These are phyloP conservation scores for Abrostola tripartita DNA, from an alignment of 2,888 invertebrate genomes.

Conservation along the genomic window DNA sequence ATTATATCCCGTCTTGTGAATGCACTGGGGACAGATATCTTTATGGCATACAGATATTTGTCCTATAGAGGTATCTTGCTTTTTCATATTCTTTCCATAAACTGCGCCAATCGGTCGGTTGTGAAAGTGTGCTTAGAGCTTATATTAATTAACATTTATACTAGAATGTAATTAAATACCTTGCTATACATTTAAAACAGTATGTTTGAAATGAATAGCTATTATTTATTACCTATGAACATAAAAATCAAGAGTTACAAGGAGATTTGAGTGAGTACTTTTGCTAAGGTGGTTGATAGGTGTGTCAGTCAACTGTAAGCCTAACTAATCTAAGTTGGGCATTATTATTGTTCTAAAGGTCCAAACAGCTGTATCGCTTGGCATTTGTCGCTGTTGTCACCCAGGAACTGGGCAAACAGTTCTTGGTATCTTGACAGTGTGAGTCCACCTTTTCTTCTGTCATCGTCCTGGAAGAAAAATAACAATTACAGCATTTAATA, in stretches of 20 bases:
- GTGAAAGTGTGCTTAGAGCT: neutral
- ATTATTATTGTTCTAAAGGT: conserved; percentile 88
- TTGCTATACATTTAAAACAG: neutral
- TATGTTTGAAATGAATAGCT: neutral
- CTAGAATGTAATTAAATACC: neutral
- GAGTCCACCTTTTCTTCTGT: conserved; percentile 93
- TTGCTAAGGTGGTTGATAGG: conserved; percentile 47
- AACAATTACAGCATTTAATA: neutral
- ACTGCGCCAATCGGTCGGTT: neutral
- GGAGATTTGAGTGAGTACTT: neutral
- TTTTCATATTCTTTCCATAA: neutral
- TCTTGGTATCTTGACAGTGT: conserved; percentile 94
- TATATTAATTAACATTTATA: neutral
- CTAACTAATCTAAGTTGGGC: conserved; percentile 42
- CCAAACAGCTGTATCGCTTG: conserved; percentile 94
- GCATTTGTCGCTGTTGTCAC: conserved; percentile 92
- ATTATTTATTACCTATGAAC: neutral
- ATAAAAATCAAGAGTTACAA: neutral
- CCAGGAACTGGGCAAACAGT: conserved; percentile 94
- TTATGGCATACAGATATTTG: neutral
- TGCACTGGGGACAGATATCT: too few relatives aligned
- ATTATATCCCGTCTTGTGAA: too few relatives aligned
- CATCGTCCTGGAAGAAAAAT: conserved; percentile 91
- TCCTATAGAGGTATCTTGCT: neutral
- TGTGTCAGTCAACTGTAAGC: conserved; percentile 63